These are phyloP conservation scores for Eubasilissa splendida DNA, from an alignment of 2,888 invertebrate species.

Conservation along the genomic window DNA sequence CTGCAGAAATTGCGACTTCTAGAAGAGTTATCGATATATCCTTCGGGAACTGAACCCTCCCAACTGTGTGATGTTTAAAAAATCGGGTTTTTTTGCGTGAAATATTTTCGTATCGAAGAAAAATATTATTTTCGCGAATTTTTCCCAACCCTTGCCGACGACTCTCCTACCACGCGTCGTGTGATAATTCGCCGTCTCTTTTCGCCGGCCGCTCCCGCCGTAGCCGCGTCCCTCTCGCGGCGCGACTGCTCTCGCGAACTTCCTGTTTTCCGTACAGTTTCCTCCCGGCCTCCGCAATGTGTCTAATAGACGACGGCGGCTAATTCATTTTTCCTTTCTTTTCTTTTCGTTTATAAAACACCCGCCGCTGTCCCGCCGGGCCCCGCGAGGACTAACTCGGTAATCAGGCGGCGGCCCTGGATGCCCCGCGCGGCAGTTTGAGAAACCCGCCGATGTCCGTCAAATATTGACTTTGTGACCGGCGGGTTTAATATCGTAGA, in stretches of 20 bases:
- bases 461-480: slow-evolving; percentile 25
- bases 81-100: too few species aligned
- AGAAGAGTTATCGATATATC: too few species aligned
- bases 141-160: slow-evolving; percentile 30
- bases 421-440: not conserved
- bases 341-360: slow-evolving; percentile 9
- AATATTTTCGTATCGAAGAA: too few species aligned
- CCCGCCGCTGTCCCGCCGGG: not conserved
- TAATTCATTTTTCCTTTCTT: slow-evolving; percentile 36
- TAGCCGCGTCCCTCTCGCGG: slow-evolving; percentile 19
- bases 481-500: slow-evolving; percentile 6
- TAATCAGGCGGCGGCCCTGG: not conserved
- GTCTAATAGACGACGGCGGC: slow-evolving; percentile 52
- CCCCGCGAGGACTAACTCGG: not conserved
- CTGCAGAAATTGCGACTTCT: too few species aligned
- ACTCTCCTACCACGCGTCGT: slow-evolving; percentile 5
- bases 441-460: slow-evolving; percentile 10
- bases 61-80: too few species aligned
- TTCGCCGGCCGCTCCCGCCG: slow-evolving; percentile 8
- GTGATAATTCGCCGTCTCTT: slow-evolving; percentile 11
- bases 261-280: slow-evolving; percentile 58
- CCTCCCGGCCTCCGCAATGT: slow-evolving; percentile 56
- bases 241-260: slow-evolving; percentile 42
- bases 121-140: slow-evolving; percentile 1
- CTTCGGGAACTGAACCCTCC: too few species aligned